Evolutionary conservation across 2,113 vertebrate genomes (phyloP).

Genomic region (Atlantisia rogersi): DNA sequence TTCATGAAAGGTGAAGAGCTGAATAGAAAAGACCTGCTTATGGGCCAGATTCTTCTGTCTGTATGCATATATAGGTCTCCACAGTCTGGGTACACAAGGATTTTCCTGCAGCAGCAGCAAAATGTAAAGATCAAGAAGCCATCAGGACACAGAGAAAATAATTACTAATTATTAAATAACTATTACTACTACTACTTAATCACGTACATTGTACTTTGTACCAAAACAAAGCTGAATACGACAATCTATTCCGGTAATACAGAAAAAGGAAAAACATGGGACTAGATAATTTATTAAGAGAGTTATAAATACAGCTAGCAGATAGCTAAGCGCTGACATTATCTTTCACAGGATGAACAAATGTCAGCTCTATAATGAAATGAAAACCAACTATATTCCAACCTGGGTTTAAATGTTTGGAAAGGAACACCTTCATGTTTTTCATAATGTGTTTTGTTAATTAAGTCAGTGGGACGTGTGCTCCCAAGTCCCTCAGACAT

Average conservation of each 20-base stretch:
- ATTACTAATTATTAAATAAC: neutral
- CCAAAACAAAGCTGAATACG: neutral
- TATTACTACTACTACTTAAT: neutral
- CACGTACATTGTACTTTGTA: neutral
- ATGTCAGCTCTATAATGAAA: constrained; percentile 18
- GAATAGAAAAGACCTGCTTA: constrained; percentile 38
- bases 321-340: constrained; percentile 14
- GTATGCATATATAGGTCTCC: neutral
- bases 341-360: constrained; percentile 9
- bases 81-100: neutral
- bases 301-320: neutral
- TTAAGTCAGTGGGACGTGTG: neutral
- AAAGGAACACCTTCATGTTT: constrained; percentile 5
- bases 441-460: constrained; percentile 21
- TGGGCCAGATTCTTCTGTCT: neutral
- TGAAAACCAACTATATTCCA: constrained; percentile 1
- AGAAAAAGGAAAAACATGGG: neutral
- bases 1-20: constrained; percentile 10
- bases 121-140: neutral
- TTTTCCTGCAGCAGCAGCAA: neutral
- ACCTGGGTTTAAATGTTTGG: constrained; percentile 23
- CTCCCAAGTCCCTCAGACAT: neutral
- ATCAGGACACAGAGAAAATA: neutral
- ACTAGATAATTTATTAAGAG: constrained; percentile 11
- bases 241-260: neutral